Evolutionary conservation across 1,140 invertebrate genomes (phyloP), one percentile per base, ranked within the genome.

Genomic region (Macrotrachela quadricornifera): DNA sequence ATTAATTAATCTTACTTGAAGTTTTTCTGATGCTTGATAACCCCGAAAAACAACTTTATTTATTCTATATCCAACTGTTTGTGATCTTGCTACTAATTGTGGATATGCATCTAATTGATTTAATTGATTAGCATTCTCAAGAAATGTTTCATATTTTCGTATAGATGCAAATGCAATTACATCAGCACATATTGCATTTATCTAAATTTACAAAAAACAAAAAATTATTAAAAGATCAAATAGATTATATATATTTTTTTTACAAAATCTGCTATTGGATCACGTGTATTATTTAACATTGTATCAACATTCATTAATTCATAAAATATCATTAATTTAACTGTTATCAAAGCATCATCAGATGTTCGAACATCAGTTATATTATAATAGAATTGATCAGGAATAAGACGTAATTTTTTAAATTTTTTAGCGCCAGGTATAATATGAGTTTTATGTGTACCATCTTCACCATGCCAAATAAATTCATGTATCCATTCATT

Each of bases 291-390:
- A 53, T 61, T 60, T 37, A 68, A 46, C 67, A 69, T 69, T 11
- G 49, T 56, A 37, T 64, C 61, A 47, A 69, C 61, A 49, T 69
- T 59, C 36, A 58, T 60, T 0, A 69, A 50, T 50, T 69, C 67
- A 57, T 64, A 67, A 55, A 67, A 69, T 50, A 69, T 60, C 67
- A 69, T 69, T 16, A 68, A 57, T 52, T 69, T 69, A 6, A 69
- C 59, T 51, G 63, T 51, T 14, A 69, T 61, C 11, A 65, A 49
- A 14, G 65, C 64, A 57, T 69, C 64, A 58, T 69, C 67, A 17
- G 61, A 54, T 44, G 65, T 66, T 14, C 67, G 51, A 0, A 68
- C 64, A 50, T 67, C 63, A 56, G 67, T 65, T 59, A 66, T 64
- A 61, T 68, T 68, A 50, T 68, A 68, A 47, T 67, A 68, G 55